Evolutionary conservation across 2,113 vertebrate genomes (phyloP), one percentile per base, ranked within the genome.

Genomic region (Pleuronectes platessa): DNA sequence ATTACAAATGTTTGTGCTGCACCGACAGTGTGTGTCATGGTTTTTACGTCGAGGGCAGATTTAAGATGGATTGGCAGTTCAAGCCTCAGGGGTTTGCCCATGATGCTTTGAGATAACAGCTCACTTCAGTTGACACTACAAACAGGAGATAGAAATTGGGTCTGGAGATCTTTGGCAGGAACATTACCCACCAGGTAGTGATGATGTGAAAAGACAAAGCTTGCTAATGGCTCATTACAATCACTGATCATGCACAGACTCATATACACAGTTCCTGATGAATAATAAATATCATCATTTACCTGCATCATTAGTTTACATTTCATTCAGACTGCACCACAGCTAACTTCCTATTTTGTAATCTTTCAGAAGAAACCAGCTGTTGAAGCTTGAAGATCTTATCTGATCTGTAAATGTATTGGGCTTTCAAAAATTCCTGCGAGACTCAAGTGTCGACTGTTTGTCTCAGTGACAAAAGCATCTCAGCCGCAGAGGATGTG

Each of bases 11-110:
- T 71, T 81, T 82, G 71, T 76, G 70, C 83, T 76, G 71, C 79
- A 71, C 56, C 72, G 65, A 72, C 80, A 68, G 71, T 53, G 79
- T 86, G 61, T 86, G 75, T 79, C 74, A 66, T 42, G 12, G 4
- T 68, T 82, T 87, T 88, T 75, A 78, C 67, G 37, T 81, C 31
- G 68, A 73, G 74, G 65, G 74, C 65, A 86, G 83, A 92, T 89
- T 88, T 90, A 76, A 87, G 78, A 77, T 71, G 84, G 77, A 84
- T 86, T 89, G 87, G 59, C 70, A 21, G 76, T 76, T 89, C 79
- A 92, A 87, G 82, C 83, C 86, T 69, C 56, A 69, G 83, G 81
- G 79, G 84, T 85, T 68, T 59, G 47, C 47, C 17, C 47, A 18
- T 51, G 69, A 62, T 69, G 68, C 74, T 58, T 61, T 49, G 78